These are phyloP conservation scores for Aleiodes alternator DNA, from an alignment of 2,888 invertebrate genomes.

Conservation along the genomic window DNA sequence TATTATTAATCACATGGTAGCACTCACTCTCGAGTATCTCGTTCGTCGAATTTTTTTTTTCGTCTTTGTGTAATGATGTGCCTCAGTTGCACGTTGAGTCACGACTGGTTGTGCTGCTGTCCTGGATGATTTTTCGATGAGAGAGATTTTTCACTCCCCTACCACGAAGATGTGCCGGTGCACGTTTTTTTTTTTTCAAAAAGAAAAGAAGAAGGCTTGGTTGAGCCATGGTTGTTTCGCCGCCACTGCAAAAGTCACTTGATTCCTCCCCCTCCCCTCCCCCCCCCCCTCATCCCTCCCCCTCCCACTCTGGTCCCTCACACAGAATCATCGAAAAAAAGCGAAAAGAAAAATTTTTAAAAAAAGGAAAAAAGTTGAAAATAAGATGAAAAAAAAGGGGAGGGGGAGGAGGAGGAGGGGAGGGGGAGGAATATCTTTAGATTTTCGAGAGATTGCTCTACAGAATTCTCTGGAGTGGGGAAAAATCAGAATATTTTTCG, in stretches of 20 bases:
- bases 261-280: conserved; percentile 44
- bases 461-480: conserved; percentile 40
- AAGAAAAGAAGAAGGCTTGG: conserved; percentile 59
- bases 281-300: conserved; percentile 28
- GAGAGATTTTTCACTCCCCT: conserved; percentile 61
- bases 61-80: conserved; percentile 58
- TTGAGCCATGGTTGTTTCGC: conserved; percentile 52
- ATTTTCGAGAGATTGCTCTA: conserved; percentile 48
- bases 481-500: not conserved
- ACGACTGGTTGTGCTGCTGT: conserved; percentile 70
- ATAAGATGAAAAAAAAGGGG: conserved; percentile 39
- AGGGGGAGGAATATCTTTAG: conserved; percentile 57
- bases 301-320: not conserved
- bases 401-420: not conserved
- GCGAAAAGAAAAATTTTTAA: conserved; percentile 11
- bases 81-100: conserved; percentile 72
- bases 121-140: conserved; percentile 62
- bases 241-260: conserved; percentile 57
- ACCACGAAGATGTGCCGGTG: conserved; percentile 52
- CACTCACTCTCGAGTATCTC: conserved; percentile 52
- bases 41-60: conserved; percentile 43
- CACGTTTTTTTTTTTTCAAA: conserved; percentile 62
- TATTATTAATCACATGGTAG: conserved; percentile 44
- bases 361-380: conserved; percentile 39
- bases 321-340: conserved; percentile 19